These are phyloP conservation scores for Ctenosaura bakeri DNA, from an alignment of 2,797 vertebrate genomes.

Conservation along the genomic window DNA sequence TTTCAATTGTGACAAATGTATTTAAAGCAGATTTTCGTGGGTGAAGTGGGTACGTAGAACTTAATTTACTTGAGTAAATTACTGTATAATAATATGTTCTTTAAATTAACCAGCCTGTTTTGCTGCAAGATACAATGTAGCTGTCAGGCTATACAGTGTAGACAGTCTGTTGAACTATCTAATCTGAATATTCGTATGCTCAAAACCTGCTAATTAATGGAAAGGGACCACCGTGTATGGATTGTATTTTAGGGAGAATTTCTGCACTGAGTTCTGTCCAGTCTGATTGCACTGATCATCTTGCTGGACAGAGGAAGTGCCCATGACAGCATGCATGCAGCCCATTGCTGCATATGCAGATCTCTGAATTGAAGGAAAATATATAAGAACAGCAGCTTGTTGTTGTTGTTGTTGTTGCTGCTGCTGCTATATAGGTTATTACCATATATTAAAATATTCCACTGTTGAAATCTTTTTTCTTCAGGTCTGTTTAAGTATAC, in stretches of 20 bases:
- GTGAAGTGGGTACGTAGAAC: background rate
- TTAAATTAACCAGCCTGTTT: background rate
- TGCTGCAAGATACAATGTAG: background rate
- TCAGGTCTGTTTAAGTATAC: slow-evolving; percentile 99
- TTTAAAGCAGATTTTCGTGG: background rate
- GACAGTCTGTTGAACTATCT: background rate
- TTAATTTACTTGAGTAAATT: background rate
- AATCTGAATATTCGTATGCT: background rate
- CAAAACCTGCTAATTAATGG: background rate
- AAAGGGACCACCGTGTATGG: background rate
- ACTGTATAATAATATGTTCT: background rate
- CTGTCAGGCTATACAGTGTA: background rate
- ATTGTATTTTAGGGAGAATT: background rate
- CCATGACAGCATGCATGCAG: background rate
- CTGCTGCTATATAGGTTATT: slow-evolving; percentile 15
- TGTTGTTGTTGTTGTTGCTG: too few relatives aligned
- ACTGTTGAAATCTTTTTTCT: slow-evolving; percentile 41
- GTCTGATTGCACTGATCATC: background rate
- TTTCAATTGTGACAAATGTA: slow-evolving; percentile 16
- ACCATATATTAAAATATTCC: slow-evolving; percentile 7
- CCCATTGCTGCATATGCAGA: background rate
- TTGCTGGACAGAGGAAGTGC: background rate
- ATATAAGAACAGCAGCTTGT: background rate
- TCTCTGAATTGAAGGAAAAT: background rate
- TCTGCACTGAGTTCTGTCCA: background rate